Conservation (phyloP, 2,888 invertebrate genomes). For the Scaptomyza reducta region DNA sequence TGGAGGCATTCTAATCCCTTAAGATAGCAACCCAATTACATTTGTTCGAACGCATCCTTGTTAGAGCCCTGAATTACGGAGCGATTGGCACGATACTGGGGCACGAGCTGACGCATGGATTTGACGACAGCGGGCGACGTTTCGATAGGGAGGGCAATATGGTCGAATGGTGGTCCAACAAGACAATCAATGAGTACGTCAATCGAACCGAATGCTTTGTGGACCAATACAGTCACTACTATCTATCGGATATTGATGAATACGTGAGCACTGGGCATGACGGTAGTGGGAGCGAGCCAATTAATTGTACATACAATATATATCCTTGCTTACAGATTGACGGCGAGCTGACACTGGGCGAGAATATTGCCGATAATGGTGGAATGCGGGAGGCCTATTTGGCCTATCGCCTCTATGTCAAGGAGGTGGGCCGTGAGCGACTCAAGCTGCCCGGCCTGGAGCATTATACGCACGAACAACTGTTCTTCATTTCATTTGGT, state of each 20-base stretch:
- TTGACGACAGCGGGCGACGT: conserved; percentile 87
- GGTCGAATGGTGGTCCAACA: conserved; percentile 95
- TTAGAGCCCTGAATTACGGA: conserved; percentile 92
- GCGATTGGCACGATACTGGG: conserved; percentile 91
- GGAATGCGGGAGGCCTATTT: conserved; percentile 90
- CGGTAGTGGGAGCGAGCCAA: not conserved
- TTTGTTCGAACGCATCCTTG: conserved; percentile 49
- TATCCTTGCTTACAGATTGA: conserved; percentile 86
- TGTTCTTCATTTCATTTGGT: conserved; percentile 92
- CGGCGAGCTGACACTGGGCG: conserved; percentile 90
- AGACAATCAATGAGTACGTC: conserved; percentile 90
- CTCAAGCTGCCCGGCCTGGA: conserved; percentile 90
- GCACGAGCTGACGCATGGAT: conserved; percentile 89
- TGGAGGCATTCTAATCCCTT: conserved; percentile 36
- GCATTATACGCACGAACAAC: conserved; percentile 88
- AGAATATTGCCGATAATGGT: conserved; percentile 94
- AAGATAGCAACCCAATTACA: conserved; percentile 46
- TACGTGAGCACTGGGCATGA: conserved; percentile 85
- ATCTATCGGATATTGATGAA: conserved; percentile 87
- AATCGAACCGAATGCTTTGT: conserved; percentile 93
- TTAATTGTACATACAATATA: conserved; percentile 11
- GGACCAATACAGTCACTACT: conserved; percentile 91
- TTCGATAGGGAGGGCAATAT: conserved; percentile 94
- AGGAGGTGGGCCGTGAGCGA: conserved; percentile 86
- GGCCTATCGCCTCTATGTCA: conserved; percentile 88